A percentile compares a stretch with the other conserved stretches of the same genome.
These are phyloP conservation scores for Enteromius viviparus DNA, from an alignment of 2,797 vertebrate species.

Conservation along the genomic window DNA sequence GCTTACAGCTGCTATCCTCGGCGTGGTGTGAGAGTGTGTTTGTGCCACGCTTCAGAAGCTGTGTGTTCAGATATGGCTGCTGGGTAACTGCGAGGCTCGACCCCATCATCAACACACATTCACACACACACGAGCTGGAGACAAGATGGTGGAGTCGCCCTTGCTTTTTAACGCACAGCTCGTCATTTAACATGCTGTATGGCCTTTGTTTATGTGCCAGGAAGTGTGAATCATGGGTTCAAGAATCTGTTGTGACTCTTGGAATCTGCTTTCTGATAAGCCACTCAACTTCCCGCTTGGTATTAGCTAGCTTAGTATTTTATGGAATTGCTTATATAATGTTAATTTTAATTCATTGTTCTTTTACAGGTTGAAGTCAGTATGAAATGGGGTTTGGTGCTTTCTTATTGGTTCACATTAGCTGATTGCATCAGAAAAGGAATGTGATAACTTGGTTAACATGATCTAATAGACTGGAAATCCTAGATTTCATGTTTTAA, in stretches of 20 bases:
- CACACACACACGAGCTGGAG: conserved; percentile 21
- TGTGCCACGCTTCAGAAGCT: conserved; percentile 47
- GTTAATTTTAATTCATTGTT: background rate
- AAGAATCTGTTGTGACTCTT: conserved; percentile 32
- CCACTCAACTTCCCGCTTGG: background rate
- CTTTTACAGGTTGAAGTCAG: background rate
- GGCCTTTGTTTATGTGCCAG: conserved; percentile 54
- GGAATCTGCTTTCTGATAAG: conserved; percentile 27
- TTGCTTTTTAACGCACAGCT: conserved; percentile 48
- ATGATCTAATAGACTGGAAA: background rate
- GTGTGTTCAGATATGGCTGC: conserved; percentile 49
- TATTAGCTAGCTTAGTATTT: background rate
- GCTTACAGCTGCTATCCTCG: conserved; percentile 15
- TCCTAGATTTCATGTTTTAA: background rate
- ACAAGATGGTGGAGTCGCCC: conserved; percentile 39
- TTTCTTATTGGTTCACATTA: background rate
- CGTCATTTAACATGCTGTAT: conserved; percentile 30
- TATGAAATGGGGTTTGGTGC: background rate
- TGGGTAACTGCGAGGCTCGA: conserved; percentile 53
- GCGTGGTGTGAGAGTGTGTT: conserved; percentile 39
- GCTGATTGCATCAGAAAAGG: background rate
- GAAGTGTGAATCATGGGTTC: conserved; percentile 44
- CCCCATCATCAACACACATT: conserved; percentile 28
- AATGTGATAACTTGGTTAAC: background rate
- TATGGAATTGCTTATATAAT: background rate